Evolutionary conservation across 2,888 invertebrate species (phyloP), one percentile per base, ranked within the genome.

Genomic region (Phalera bucephala): DNA sequence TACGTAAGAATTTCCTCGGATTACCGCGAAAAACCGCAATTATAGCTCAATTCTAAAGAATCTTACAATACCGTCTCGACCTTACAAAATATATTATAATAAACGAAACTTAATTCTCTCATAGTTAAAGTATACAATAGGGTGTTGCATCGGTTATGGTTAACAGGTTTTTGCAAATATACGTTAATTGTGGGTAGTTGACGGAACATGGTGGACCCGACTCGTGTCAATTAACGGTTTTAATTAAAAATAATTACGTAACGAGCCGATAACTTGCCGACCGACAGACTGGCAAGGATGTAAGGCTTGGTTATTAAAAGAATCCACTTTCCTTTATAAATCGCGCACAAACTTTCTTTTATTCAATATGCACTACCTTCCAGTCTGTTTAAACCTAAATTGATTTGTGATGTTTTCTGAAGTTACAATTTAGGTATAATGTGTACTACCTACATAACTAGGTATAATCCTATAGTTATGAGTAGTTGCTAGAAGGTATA

Each of bases 201-300:
- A 11, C 14, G n/a, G 11, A 28, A 28, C 28, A 31, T 37, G 26
- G 29, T 31, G 35, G 40, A 34, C 38, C 33, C 32, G 26, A 7
- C 29, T 27, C 31, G 31, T 33, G 3, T 35, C 40, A 39, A 51
- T 57, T 48, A 50, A 53, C 45, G 13, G 38, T 58, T 61, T 58
- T 61, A 68, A 70, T 66, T 65, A 61, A 59, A 59, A 56, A 58
- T 60, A 63, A 69, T 65, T 64, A 68, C 56, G 49, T 51, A 52
- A 52, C 51, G 49, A 36, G 34, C 54, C 58, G 44, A 55, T 62
- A 52, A 38, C 9, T 5, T 31, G 10, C 8, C 25, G 2, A 20
- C 13, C 2, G 8, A 19, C 11, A 12, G 11, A 15, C 19, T 9
- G n/a, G n/a, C n/a, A n/a, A n/a, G n/a, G n/a, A n/a, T 10, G 9